Evolutionary conservation across 2,888 invertebrate genomes (phyloP).

Genomic region (Tortrix viridana): DNA sequence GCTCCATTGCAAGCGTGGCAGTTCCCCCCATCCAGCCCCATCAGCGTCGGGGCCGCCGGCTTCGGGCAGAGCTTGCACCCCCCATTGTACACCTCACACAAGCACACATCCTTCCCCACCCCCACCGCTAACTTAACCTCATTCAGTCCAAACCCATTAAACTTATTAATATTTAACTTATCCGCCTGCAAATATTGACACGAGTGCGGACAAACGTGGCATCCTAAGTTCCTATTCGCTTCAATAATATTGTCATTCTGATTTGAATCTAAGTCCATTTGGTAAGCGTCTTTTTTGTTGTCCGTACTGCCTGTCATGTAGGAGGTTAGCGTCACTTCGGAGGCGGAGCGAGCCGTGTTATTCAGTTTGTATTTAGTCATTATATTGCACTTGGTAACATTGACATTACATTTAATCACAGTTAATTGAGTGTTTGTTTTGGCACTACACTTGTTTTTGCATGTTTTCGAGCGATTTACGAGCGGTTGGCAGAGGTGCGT

Average conservation of each 20-base stretch:
- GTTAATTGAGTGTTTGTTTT: neutral
- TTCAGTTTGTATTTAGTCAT: conserved; percentile 85
- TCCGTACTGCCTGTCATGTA: conserved; percentile 69
- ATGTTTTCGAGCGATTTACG: conserved; percentile 56
- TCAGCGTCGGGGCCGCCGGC: conserved; percentile 58
- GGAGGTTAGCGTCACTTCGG: conserved; percentile 78
- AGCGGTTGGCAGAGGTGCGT: conserved; percentile 3
- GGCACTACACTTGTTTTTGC: conserved; percentile 51
- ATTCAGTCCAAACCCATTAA: conserved; percentile 69
- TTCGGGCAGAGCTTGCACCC: conserved; percentile 75
- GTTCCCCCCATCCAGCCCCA: conserved; percentile 59
- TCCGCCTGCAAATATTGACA: conserved; percentile 64
- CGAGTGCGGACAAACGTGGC: conserved; percentile 64
- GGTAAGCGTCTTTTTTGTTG: conserved; percentile 55
- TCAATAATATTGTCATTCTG: conserved; percentile 63
- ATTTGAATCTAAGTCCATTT: conserved; percentile 59
- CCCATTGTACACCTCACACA: conserved; percentile 76
- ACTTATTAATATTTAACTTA: conserved; percentile 63
- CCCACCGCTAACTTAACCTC: conserved; percentile 70
- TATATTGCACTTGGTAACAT: conserved; percentile 39
- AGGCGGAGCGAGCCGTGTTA: conserved; percentile 66
- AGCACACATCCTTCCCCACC: conserved; percentile 65
- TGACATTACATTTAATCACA: neutral
- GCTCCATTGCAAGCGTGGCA: conserved; percentile 63
- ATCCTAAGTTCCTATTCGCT: conserved; percentile 63